These are phyloP conservation scores for Copsychus sechellarum DNA, from an alignment of 2,113 vertebrate species.

Conservation along the genomic window DNA sequence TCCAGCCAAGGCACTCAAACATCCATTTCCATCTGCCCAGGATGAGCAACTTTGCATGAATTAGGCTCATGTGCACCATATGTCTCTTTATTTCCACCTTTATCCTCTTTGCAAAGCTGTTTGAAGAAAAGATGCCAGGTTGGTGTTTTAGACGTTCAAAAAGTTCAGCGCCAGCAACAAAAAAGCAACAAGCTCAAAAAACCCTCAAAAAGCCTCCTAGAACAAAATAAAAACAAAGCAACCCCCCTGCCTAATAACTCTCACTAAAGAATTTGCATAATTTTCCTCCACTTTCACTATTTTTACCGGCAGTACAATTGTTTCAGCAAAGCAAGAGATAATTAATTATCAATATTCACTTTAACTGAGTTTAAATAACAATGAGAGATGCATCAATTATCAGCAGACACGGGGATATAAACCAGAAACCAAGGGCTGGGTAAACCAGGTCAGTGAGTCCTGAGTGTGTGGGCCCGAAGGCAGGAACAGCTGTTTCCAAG, in stretches of 20 bases:
- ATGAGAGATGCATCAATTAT: neutral
- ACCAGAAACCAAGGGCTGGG: neutral
- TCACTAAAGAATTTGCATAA: neutral
- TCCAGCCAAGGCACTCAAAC: slow-evolving; percentile 46
- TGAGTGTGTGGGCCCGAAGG: neutral
- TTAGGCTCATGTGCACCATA: slow-evolving; percentile 46
- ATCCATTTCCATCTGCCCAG: slow-evolving; percentile 59
- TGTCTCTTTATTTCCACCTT: slow-evolving; percentile 51
- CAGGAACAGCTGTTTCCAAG: slow-evolving; percentile 3
- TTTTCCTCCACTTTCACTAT: neutral
- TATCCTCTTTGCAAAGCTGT: slow-evolving; percentile 26
- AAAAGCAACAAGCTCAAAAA: neutral
- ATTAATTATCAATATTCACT: neutral
- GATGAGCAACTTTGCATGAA: slow-evolving; percentile 34
- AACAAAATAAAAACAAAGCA: neutral
- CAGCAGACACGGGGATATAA: neutral
- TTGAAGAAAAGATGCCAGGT: neutral
- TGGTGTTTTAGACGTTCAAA: slow-evolving; percentile 9
- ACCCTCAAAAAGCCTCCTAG: neutral
- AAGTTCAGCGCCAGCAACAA: neutral
- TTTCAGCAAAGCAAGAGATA: neutral
- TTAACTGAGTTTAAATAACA: neutral
- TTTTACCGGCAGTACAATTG: neutral
- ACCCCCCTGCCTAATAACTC: neutral
- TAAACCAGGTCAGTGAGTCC: slow-evolving; percentile 20